These are phyloP conservation scores for Plebejus argus DNA, from an alignment of 2,888 invertebrate genomes.

Conservation along the genomic window DNA sequence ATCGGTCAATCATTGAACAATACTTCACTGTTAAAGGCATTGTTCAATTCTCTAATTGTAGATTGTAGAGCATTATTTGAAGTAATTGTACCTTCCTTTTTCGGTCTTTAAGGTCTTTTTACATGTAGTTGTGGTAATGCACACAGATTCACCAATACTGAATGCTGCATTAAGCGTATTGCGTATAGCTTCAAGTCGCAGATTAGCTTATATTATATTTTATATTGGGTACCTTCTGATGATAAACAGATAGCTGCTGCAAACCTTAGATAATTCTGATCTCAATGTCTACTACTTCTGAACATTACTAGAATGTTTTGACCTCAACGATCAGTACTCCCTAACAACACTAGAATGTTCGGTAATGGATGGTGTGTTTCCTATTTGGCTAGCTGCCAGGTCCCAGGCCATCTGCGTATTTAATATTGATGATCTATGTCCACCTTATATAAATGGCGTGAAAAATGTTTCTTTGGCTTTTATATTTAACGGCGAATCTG, in stretches of 20 bases:
- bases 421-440: neutral
- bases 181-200: too few relatives aligned
- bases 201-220: too few relatives aligned
- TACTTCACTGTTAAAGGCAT: neutral
- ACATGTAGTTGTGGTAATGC: neutral
- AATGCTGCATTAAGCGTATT: neutral
- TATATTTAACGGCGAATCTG: slow-evolving; percentile 44
- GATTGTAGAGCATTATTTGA: neutral
- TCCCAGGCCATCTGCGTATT: neutral
- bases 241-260: too few relatives aligned
- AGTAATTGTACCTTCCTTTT: neutral
- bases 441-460: slow-evolving; percentile 17
- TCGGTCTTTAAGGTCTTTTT: neutral
- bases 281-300: too few relatives aligned
- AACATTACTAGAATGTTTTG: too few relatives aligned
- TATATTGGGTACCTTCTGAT: too few relatives aligned
- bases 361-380: neutral
- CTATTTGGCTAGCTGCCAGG: neutral
- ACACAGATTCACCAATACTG: neutral
- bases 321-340: too few relatives aligned
- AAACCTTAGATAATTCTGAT: too few relatives aligned
- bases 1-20: neutral
- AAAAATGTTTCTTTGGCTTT: slow-evolving; percentile 25
- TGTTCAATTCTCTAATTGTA: neutral
- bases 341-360: neutral